Percentiles rank a stretch among this genome's conserved stretches.
phyloP scores from a whole-genome alignment of 2,888 invertebrate genomes.

The Drosophila helvetica region DNA sequence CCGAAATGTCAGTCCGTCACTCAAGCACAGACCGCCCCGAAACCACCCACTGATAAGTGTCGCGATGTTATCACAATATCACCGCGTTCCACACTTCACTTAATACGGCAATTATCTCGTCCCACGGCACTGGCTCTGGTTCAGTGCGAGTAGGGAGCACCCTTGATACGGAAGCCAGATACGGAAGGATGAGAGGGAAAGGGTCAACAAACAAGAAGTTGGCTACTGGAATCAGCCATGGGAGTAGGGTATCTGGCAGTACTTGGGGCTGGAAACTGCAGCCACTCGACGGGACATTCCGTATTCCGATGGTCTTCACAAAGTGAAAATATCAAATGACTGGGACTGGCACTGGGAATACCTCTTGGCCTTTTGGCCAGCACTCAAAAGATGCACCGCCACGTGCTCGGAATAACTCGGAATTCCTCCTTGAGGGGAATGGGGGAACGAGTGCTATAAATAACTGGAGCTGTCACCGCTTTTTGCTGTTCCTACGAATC shows the following conservation, averaged over 20 bases:
- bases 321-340: conserved; percentile 30
- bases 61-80: conserved; percentile 18
- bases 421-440: background rate
- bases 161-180: background rate
- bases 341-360: conserved; percentile 1
- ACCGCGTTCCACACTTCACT: conserved; percentile 50
- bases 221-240: conserved; percentile 10
- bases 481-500: conserved; percentile 10
- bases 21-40: conserved; percentile 12
- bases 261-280: background rate
- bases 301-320: conserved; percentile 9
- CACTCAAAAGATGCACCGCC: conserved; percentile 10
- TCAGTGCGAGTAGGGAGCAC: no score
- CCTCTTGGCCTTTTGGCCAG: conserved; percentile 4
- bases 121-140: conserved; percentile 42
- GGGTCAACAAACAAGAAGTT: background rate
- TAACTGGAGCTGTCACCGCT: conserved; percentile 7
- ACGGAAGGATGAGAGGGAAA: conserved; percentile 1
- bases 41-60: conserved; percentile 39
- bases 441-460: conserved; percentile 20
- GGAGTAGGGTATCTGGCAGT: no score
- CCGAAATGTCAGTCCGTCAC: conserved; percentile 17
- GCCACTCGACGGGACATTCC: conserved; percentile 3
- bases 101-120: conserved; percentile 71
- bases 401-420: conserved; percentile 23